Evolutionary conservation across 2,113 vertebrate species (phyloP).

Genomic region (Perca fluviatilis): DNA sequence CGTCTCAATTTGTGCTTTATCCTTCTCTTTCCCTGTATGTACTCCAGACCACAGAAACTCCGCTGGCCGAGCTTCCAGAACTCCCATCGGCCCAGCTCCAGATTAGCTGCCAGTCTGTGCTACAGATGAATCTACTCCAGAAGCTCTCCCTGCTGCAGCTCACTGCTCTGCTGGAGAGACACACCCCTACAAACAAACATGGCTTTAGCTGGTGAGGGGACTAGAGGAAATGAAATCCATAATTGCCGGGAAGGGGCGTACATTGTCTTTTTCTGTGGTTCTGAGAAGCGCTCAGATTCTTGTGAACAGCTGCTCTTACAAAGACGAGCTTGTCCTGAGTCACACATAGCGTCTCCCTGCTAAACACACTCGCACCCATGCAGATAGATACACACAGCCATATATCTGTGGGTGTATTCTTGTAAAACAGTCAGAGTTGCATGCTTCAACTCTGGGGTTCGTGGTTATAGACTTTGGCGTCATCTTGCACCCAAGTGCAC

Average conservation of each 20-base stretch:
- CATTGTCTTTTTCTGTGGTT: slow-evolving; percentile 74
- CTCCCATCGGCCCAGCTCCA: slow-evolving; percentile 92
- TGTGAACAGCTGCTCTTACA: slow-evolving; percentile 56
- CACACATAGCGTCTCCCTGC: slow-evolving; percentile 45
- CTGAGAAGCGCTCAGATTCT: slow-evolving; percentile 45
- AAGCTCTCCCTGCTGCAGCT: slow-evolving; percentile 96
- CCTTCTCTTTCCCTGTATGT: background rate
- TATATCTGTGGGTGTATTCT: slow-evolving; percentile 63
- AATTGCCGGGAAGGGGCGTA: slow-evolving; percentile 80
- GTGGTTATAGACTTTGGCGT: slow-evolving; percentile 44
- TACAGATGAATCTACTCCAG: slow-evolving; percentile 98
- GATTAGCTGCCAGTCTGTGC: slow-evolving; percentile 95
- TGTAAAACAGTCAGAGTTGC: slow-evolving; percentile 48
- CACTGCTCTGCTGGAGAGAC: slow-evolving; percentile 95
- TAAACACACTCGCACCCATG: slow-evolving; percentile 65
- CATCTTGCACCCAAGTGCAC: background rate
- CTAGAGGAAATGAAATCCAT: slow-evolving; percentile 13
- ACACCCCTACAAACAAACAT: slow-evolving; percentile 97
- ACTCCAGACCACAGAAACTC: slow-evolving; percentile 88
- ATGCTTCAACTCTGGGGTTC: slow-evolving; percentile 47
- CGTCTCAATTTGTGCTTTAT: slow-evolving; percentile 39
- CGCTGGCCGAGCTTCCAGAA: slow-evolving; percentile 98
- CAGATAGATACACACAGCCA: slow-evolving; percentile 51
- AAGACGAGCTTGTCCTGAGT: slow-evolving; percentile 67
- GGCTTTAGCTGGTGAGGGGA: slow-evolving; percentile 96